Evolutionary conservation across 1,140 invertebrate species (phyloP), one percentile per base, ranked within the genome.

Genomic region (Drosophila grimshawi): DNA sequence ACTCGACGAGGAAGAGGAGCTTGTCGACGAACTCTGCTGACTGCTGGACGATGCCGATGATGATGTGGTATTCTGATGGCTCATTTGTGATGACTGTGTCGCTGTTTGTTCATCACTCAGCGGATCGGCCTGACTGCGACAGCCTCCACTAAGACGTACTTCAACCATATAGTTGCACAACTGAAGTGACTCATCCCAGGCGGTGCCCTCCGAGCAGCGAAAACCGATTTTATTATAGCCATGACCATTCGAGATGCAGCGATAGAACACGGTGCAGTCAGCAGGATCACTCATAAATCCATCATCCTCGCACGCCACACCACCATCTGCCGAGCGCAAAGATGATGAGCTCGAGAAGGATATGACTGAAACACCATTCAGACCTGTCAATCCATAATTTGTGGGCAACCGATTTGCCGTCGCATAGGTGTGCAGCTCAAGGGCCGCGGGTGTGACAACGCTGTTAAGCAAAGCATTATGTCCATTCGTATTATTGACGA

Each of bases 181-280:
- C 91, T 94, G 92, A 53, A 94, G 88, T 4, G 94, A 90, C 56
- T 94, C 93, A 92, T 97, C 96, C 95, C 95, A 97, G 66, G 96
- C 94, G 5, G 96, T 97, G 68, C 95, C 94, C 48, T 93, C 93
- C 19, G 94, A 95, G 86, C 96, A 97, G 7, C 93, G 93, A 92
- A 95, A 97, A 78, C 96, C 94, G 78, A 95, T 95, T 88, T 93
- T 94, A 56, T 92, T 94, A 71, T 94, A 96, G 60, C 93, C 94
- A 11, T 93, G 90, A 8, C 94, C 94, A 69, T 95, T 94, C 61
- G 93, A 93, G 19, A 97, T 95, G 92, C 96, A 97, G 92, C 96
- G 94, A 83, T 96, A 96, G 90, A 97, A 97, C 91, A 96, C 96
- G 68, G 93, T 94, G 83, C 96, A 97, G 85, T 97, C 94, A 69